A percentile compares a stretch with the other conserved stretches of the same genome.
Conservation (phyloP, 2,113 vertebrate genomes). For the Notothenia rossii region DNA sequence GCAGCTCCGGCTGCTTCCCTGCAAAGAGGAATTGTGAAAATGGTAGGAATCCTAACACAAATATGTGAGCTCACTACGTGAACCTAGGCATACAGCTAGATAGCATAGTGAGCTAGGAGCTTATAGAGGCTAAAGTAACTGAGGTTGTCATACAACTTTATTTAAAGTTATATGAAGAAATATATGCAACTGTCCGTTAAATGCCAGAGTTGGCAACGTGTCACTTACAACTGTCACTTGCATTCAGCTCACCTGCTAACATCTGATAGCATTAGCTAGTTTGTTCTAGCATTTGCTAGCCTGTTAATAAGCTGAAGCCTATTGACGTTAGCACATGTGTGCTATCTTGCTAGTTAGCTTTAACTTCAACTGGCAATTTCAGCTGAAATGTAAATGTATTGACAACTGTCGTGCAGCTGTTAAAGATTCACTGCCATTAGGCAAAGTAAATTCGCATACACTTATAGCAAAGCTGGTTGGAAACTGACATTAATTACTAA, state of each 20-base stretch:
- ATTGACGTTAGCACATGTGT: slow-evolving; percentile 39
- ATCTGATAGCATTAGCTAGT: slow-evolving; percentile 58
- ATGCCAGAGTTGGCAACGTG: slow-evolving; percentile 2
- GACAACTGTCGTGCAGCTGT: too few relatives aligned
- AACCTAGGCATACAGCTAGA: slow-evolving; percentile 42
- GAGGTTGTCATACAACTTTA: slow-evolving; percentile 1
- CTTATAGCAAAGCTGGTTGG: fast-evolving
- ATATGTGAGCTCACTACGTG: slow-evolving; percentile 35
- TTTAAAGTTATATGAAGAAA: neutral
- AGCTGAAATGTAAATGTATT: neutral
- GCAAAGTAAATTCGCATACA: neutral
- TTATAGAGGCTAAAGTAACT: slow-evolving; percentile 20
- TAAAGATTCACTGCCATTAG: neutral
- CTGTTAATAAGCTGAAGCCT: slow-evolving; percentile 42
- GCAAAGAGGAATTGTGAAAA: slow-evolving; percentile 96
- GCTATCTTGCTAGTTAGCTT: slow-evolving; percentile 22
- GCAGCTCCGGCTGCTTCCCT: slow-evolving; percentile 80
- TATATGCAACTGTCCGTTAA: neutral
- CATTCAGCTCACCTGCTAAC: neutral
- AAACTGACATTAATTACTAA: neutral
- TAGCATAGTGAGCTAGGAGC: slow-evolving; percentile 47
- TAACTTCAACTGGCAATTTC: neutral
- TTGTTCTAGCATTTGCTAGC: slow-evolving; percentile 34
- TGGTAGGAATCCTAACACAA: slow-evolving; percentile 84
- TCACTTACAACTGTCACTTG: slow-evolving; percentile 24